Conservation (phyloP, 64 coral and sea anemone genomes). For the Actinia equina region DNA sequence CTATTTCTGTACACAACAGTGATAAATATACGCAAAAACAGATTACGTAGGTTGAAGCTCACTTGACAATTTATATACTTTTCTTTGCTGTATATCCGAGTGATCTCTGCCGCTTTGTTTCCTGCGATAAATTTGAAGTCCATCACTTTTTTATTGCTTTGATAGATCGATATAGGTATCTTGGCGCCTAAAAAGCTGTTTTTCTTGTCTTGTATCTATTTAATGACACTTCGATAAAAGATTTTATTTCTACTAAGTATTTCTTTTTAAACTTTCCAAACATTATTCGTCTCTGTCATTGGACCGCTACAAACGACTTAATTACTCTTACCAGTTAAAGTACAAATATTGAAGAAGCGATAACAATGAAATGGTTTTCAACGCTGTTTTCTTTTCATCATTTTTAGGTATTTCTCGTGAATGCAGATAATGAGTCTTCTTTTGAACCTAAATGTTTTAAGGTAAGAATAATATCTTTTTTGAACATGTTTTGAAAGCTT, state of each 20-base stretch:
- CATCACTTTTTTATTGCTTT: too few species aligned
- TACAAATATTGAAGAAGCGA: not conserved
- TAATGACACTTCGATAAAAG: too few species aligned
- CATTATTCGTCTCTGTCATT: not conserved
- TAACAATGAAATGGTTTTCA: not conserved
- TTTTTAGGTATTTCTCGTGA: not conserved
- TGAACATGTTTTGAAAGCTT: not conserved
- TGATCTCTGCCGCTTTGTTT: too few species aligned
- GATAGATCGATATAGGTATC: too few species aligned
- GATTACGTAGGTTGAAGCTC: not conserved
- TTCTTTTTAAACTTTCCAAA: too few species aligned
- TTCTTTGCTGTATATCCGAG: too few species aligned
- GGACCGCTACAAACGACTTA: not conserved
- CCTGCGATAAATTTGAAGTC: too few species aligned
- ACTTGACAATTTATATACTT: too few species aligned
- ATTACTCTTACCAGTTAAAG: not conserved
- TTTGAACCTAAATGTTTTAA: slow-evolving; percentile 14
- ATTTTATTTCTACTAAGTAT: too few species aligned
- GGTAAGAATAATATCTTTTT: not conserved
- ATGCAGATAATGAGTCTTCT: not conserved
- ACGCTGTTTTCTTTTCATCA: not conserved
- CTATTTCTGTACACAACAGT: not conserved
- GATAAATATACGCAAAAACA: not conserved
- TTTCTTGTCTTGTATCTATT: too few species aligned
- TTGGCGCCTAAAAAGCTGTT: too few species aligned